phyloP scores from a whole-genome alignment of 2,797 vertebrate species.

The Pagetopsis macropterus region DNA sequence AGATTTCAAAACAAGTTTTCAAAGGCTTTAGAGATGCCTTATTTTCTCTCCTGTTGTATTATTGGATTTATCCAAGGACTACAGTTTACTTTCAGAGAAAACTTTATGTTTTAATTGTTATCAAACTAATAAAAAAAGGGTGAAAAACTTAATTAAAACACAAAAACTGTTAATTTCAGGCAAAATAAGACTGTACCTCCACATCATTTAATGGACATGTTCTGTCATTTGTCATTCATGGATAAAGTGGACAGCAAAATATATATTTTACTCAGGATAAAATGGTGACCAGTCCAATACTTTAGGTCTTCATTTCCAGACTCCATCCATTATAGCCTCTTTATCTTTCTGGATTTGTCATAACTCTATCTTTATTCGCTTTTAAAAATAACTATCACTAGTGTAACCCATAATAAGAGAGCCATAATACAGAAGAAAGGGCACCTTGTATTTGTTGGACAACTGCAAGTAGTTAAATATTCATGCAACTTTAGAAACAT shows the following conservation, averaged over 20 bases:
- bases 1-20: background rate
- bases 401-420: slow-evolving; percentile 87
- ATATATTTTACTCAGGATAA: slow-evolving; percentile 56
- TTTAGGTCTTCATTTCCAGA: slow-evolving; percentile 71
- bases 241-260: slow-evolving; percentile 74
- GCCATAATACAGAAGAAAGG: slow-evolving; percentile 87
- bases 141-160: slow-evolving; percentile 64
- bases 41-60: background rate
- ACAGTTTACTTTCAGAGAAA: slow-evolving; percentile 49
- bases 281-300: slow-evolving; percentile 75
- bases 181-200: slow-evolving; percentile 48
- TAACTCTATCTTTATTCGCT: slow-evolving; percentile 73
- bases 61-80: slow-evolving; percentile 30
- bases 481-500: slow-evolving; percentile 97
- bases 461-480: slow-evolving; percentile 93
- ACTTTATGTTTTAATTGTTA: slow-evolving; percentile 87
- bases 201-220: slow-evolving; percentile 39
- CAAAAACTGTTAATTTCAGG: slow-evolving; percentile 46
- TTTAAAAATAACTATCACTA: slow-evolving; percentile 81
- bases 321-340: slow-evolving; percentile 81
- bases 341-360: slow-evolving; percentile 85
- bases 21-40: background rate
- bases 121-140: slow-evolving; percentile 89
- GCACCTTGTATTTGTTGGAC: slow-evolving; percentile 88
- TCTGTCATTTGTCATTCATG: slow-evolving; percentile 15